Conservation (phyloP, 53 echinoderm and acorn worm genomes). For the Apostichopus leukothele region DNA sequence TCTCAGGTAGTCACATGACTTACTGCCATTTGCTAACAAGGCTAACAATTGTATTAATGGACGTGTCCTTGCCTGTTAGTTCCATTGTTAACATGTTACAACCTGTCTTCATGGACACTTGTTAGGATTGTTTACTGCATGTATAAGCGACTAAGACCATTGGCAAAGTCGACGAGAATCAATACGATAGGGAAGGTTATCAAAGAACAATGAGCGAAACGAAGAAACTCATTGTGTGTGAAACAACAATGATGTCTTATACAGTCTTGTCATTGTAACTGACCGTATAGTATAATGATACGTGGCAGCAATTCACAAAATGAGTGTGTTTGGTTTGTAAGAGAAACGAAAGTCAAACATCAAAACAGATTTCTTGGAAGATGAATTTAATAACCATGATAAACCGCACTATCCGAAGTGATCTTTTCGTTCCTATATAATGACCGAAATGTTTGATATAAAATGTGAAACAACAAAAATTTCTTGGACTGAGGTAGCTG, state of each 20-base stretch:
- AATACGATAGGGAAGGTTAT: conserved; percentile 13
- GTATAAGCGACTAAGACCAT: too few species aligned
- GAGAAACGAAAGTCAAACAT: conserved; percentile 13
- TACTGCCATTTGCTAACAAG: background rate
- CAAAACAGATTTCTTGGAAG: background rate
- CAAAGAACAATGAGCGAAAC: conserved; percentile 7
- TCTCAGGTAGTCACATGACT: too few species aligned
- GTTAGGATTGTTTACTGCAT: too few species aligned
- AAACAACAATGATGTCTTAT: conserved; percentile 7
- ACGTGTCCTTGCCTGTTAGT: background rate
- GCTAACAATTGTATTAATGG: background rate
- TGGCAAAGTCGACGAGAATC: conserved; percentile 11
- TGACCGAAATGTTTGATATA: too few species aligned
- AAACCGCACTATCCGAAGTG: too few species aligned
- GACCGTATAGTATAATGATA: conserved; percentile 1
- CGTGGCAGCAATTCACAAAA: conserved; percentile 13
- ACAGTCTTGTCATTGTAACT: conserved; percentile 13
- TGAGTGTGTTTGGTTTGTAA: conserved; percentile 7
- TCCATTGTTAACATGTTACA: background rate
- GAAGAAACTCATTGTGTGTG: conserved; percentile 13
- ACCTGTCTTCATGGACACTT: background rate
- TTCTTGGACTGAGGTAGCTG: too few species aligned
- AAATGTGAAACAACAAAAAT: too few species aligned
- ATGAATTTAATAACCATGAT: too few species aligned
- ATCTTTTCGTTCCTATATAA: too few species aligned